Conservation (phyloP, 2,888 invertebrate species). For the Lasioglossum morio region DNA sequence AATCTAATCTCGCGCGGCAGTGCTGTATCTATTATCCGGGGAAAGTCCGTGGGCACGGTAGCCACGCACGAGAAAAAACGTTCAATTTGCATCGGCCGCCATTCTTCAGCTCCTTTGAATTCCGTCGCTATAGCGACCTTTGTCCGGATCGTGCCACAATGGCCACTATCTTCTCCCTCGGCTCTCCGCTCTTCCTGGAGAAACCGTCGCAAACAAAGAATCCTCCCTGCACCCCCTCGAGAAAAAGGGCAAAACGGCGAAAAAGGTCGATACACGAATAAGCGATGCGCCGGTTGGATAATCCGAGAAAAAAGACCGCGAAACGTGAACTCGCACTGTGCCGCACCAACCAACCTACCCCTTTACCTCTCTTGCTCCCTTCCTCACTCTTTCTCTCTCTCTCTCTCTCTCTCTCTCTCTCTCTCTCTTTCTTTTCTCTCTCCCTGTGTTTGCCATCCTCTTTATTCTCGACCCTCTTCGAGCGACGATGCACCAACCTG, state of each 20-base stretch:
- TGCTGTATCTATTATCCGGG: conserved; percentile 48
- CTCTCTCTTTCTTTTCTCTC: conserved; percentile 7
- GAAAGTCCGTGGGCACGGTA: conserved; percentile 57
- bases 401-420: conserved; percentile 16
- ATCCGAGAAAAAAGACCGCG: conserved; percentile 81
- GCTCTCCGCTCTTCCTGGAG: conserved; percentile 76
- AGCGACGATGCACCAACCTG: conserved; percentile 50
- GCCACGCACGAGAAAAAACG: conserved; percentile 63
- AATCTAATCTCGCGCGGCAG: conserved; percentile 25
- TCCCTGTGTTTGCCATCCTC: conserved; percentile 11
- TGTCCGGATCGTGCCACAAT: conserved; percentile 83
- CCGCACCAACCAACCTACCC: conserved; percentile 61
- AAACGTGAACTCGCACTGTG: conserved; percentile 80
- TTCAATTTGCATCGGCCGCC: conserved; percentile 82
- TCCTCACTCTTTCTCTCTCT: conserved; percentile 24
- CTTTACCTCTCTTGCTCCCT: conserved; percentile 24
- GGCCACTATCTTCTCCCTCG: conserved; percentile 80
- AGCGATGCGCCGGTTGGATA: conserved; percentile 84
- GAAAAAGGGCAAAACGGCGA: conserved; percentile 81
- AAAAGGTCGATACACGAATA: conserved; percentile 83
- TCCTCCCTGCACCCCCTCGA: conserved; percentile 77
- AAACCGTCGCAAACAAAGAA: conserved; percentile 84
- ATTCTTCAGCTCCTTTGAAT: conserved; percentile 82
- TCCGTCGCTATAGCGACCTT: conserved; percentile 83
- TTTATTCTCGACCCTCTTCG: conserved; percentile 29